Percentiles rank a stretch among this genome's conserved stretches.
Conservation (phyloP, 2,797 vertebrate species). For the Anolis apletophallus region DNA sequence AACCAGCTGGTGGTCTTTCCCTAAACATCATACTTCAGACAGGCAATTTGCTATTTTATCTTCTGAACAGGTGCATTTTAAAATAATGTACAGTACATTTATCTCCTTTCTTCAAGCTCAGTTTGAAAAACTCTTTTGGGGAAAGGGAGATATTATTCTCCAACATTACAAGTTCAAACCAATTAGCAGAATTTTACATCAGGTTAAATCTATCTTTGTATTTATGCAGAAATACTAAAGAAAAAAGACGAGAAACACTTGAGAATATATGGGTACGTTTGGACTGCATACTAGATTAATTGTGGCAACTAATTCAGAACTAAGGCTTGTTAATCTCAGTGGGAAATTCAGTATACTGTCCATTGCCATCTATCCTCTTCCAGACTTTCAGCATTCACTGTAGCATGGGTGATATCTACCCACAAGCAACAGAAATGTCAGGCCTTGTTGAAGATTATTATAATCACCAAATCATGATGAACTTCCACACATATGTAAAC, state of each 20-base stretch:
- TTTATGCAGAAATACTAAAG: background rate
- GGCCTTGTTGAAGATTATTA: conserved; percentile 36
- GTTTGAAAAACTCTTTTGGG: background rate
- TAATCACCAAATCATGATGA: conserved; percentile 22
- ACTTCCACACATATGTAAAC: background rate
- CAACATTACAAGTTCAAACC: background rate
- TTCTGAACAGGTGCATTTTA: background rate
- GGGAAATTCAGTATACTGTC: conserved; percentile 20
- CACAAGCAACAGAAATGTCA: conserved; percentile 49
- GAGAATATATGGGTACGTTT: background rate
- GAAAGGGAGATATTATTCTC: background rate
- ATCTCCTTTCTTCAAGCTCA: background rate
- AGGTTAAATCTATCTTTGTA: background rate
- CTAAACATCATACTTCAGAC: background rate
- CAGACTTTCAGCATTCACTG: conserved; percentile 49
- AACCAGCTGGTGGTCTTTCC: background rate
- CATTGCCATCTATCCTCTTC: conserved; percentile 22
- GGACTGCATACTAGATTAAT: background rate
- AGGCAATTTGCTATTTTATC: background rate
- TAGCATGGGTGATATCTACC: conserved; percentile 46
- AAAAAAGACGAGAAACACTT: background rate
- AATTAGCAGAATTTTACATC: background rate
- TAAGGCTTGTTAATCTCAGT: background rate
- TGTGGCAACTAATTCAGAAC: conserved; percentile 19
- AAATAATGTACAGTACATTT: background rate